phyloP scores from a whole-genome alignment of 92 coral and sea anemone species.

The Zoanthus gigantus region DNA sequence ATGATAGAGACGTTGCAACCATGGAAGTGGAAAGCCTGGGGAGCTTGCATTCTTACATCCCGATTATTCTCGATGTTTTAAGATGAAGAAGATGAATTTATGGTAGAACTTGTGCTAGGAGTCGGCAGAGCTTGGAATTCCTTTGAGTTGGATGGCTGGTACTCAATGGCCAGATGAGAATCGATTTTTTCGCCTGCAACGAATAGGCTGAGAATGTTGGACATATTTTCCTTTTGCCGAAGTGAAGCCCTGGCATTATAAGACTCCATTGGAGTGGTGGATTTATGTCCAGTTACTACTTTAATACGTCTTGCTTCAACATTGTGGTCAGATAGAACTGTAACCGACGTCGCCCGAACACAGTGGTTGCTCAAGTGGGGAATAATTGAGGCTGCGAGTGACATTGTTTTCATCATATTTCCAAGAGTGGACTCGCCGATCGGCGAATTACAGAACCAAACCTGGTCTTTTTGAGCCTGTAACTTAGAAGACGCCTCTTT shows the following conservation, averaged over 20 bases:
- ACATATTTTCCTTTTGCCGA: constrained; percentile 60
- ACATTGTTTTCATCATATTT: constrained; percentile 61
- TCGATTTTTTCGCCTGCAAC: background rate
- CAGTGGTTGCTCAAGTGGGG: constrained; percentile 63
- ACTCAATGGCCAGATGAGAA: background rate
- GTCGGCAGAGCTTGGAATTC: background rate
- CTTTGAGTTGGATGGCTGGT: too few species aligned
- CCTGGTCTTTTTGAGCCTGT: constrained; percentile 21
- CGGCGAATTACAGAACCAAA: constrained; percentile 41
- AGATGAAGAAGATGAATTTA: background rate
- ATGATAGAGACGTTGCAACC: constrained; percentile 36
- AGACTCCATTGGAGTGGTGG: constrained; percentile 56
- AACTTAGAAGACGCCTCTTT: constrained; percentile 46
- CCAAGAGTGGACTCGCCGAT: constrained; percentile 38
- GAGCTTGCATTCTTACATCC: constrained; percentile 9
- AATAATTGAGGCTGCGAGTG: constrained; percentile 41
- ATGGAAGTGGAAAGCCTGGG: constrained; percentile 36
- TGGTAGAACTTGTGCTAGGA: background rate
- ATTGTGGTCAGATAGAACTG: constrained; percentile 61
- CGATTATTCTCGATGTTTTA: background rate
- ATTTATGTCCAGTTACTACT: constrained; percentile 60
- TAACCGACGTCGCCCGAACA: constrained; percentile 63
- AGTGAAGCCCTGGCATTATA: constrained; percentile 59
- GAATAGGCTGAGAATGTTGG: constrained; percentile 52
- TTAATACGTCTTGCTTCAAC: constrained; percentile 65